phyloP scores from a whole-genome alignment of 2,888 invertebrate genomes.

The Rhabditoides inermis region DNA sequence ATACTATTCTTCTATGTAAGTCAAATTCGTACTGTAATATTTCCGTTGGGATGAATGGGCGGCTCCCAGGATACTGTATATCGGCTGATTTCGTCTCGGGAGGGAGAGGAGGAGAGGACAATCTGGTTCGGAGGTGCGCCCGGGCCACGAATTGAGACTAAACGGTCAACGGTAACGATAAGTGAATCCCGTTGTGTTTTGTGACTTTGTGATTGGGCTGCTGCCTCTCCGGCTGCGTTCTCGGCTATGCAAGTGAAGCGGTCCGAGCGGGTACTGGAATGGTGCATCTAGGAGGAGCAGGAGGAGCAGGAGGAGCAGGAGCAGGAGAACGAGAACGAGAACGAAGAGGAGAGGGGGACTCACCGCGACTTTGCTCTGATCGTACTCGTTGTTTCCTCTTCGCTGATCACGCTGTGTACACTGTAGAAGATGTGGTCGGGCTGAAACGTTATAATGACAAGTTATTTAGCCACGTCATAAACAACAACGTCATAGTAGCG shows the following conservation, averaged over 20 bases:
- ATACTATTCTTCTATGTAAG: no score
- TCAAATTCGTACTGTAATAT: constrained; percentile 26
- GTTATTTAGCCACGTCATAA: no score
- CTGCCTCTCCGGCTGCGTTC: constrained; percentile 24
- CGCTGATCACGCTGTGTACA: constrained; percentile 19
- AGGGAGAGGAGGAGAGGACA: not conserved
- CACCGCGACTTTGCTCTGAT: constrained; percentile 22
- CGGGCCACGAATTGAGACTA: no score
- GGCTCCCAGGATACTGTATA: constrained; percentile 30
- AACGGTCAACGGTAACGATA: no score
- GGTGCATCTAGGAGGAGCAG: no score
- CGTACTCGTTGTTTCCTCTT: constrained; percentile 14
- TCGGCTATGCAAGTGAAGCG: constrained; percentile 24
- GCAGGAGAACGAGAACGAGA: no score
- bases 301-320: not conserved
- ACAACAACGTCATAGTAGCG: no score
- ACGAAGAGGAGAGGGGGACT: not conserved
- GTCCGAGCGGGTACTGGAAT: constrained; percentile 25
- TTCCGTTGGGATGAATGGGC: constrained; percentile 30
- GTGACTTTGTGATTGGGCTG: constrained; percentile 17
- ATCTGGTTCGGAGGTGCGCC: no score
- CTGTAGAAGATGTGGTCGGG: constrained; percentile 29
- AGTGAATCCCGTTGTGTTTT: no score
- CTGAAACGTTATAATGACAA: no score
- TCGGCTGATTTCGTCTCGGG: no score